A percentile compares a stretch with the other conserved stretches of the same genome.
phyloP scores from a whole-genome alignment of 64 coral and sea anemone species.

The Montipora sp. region DNA sequence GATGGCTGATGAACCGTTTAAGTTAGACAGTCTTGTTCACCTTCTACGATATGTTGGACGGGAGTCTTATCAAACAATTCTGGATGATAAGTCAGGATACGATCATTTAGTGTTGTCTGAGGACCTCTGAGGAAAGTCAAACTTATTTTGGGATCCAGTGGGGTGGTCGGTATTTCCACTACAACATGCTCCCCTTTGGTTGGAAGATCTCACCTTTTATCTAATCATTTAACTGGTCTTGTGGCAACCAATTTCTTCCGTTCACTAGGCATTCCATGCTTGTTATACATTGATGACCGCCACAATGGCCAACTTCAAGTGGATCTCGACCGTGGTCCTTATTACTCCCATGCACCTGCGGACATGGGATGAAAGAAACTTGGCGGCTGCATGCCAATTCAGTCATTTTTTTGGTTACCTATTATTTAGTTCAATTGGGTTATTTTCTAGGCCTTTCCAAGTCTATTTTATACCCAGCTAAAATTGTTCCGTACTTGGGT shows the following conservation, averaged over 20 bases:
- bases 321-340: background rate
- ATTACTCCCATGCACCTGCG: no score
- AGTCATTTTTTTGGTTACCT: slow-evolving; percentile 32
- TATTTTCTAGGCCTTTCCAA: background rate
- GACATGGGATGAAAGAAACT: background rate
- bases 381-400: background rate
- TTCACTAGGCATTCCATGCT: background rate
- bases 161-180: background rate
- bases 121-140: no score
- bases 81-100: no score
- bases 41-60: no score
- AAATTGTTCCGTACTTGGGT: slow-evolving; percentile 24
- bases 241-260: slow-evolving; percentile 7
- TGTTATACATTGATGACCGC: background rate
- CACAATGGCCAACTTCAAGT: background rate
- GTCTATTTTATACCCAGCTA: background rate
- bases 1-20: no score
- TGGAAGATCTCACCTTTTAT: slow-evolving; percentile 4
- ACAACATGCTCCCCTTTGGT: background rate
- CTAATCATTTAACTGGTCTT: background rate
- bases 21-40: no score
- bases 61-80: no score
- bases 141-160: background rate
- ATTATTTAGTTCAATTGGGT: slow-evolving; percentile 5
- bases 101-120: no score